phyloP scores from a whole-genome alignment of 2,888 invertebrate genomes.

The Drosophila affinis region DNA sequence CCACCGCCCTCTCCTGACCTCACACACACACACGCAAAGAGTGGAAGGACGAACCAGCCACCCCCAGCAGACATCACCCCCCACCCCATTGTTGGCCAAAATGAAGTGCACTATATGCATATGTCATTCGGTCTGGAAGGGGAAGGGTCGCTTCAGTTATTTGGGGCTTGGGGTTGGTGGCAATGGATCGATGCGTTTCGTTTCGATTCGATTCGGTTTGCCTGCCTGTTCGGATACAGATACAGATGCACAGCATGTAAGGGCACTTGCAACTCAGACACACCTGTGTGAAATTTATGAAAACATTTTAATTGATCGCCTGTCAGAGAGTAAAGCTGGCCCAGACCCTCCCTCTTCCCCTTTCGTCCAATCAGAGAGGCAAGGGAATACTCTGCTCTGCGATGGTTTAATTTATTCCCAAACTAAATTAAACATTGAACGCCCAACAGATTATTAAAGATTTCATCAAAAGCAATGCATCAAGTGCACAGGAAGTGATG shows the following conservation, averaged over 20 bases:
- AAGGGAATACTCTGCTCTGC: neutral
- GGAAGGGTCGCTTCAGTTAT: conserved; percentile 24
- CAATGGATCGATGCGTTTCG: conserved; percentile 33
- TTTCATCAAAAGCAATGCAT: too few relatives aligned
- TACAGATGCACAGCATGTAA: neutral
- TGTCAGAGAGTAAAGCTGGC: conserved; percentile 53
- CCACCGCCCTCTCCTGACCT: conserved; percentile 17
- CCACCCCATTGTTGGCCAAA: conserved; percentile 14
- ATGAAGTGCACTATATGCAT: conserved; percentile 49
- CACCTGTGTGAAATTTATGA: conserved; percentile 73
- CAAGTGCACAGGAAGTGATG: too few relatives aligned
- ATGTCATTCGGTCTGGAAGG: conserved; percentile 15
- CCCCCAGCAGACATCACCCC: neutral
- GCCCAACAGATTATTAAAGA: too few relatives aligned
- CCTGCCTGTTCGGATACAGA: conserved; percentile 20
- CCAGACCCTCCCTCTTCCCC: neutral
- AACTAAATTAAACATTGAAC: too few relatives aligned
- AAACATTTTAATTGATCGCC: conserved; percentile 72
- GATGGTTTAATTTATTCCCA: too few relatives aligned
- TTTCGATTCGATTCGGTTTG: conserved; percentile 31
- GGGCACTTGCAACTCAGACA: conserved; percentile 25
- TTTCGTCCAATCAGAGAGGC: neutral
- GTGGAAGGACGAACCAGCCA: conserved; percentile 12
- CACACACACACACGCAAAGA: neutral
- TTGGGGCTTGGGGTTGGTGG: conserved; percentile 12